phyloP scores from a whole-genome alignment of 92 coral and sea anemone genomes.

The Muricea muricata region DNA sequence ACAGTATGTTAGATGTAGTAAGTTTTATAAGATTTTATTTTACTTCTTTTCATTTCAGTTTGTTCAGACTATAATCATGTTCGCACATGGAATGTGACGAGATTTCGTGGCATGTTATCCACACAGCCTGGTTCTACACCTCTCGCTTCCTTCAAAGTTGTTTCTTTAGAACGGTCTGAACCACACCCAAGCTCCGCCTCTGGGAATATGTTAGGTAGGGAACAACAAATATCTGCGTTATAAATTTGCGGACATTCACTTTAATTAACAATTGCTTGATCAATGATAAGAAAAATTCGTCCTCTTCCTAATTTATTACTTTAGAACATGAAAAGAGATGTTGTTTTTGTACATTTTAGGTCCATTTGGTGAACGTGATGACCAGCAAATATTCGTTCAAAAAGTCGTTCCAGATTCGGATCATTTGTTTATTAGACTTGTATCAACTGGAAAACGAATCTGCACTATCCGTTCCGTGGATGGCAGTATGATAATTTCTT shows the following conservation, averaged over 20 bases:
- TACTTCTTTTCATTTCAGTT: conserved; percentile 19
- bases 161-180: conserved; percentile 89
- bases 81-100: conserved; percentile 99
- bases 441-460: conserved; percentile 95
- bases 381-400: conserved; percentile 95
- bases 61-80: conserved; percentile 96
- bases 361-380: conserved; percentile 99
- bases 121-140: conserved; percentile 99
- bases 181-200: conserved; percentile 90
- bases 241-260: too few species aligned
- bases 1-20: too few species aligned
- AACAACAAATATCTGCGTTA: neutral
- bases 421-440: conserved; percentile 87
- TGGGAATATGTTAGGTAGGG: conserved; percentile 88
- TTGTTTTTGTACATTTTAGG: conserved; percentile 57
- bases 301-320: too few species aligned
- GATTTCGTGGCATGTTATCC: conserved; percentile 99
- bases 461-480: conserved; percentile 96
- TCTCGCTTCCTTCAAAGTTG: conserved; percentile 96
- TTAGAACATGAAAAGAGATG: too few species aligned
- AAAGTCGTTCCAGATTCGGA: conserved; percentile 98
- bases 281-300: too few species aligned
- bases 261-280: too few species aligned
- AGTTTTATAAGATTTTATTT: too few species aligned
- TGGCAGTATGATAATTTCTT: conserved; percentile 88